phyloP scores from a whole-genome alignment of 2,113 vertebrate species.

The Thalassarche chlororhynchos region DNA sequence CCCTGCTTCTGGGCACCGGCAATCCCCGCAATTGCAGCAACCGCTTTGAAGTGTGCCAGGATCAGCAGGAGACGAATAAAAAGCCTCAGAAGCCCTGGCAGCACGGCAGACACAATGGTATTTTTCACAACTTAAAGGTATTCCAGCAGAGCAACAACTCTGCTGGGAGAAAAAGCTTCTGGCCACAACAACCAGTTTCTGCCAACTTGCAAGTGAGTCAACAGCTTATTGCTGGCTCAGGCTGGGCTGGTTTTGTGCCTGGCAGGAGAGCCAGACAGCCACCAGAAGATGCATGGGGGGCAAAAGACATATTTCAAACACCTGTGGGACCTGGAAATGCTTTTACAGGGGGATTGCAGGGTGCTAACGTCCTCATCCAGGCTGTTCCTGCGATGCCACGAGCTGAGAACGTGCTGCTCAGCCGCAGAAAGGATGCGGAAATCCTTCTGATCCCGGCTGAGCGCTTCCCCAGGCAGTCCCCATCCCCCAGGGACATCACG shows the following conservation, averaged over 20 bases:
- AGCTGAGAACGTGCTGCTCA: neutral
- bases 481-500: accelerated
- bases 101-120: accelerated
- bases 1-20: neutral
- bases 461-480: neutral
- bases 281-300: accelerated
- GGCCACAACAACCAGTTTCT: neutral
- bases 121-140: neutral
- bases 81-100: neutral
- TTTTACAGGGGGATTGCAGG: accelerated
- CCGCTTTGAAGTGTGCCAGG: neutral
- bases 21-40: neutral
- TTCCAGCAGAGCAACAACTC: neutral
- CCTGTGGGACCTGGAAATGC: neutral
- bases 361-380: accelerated
- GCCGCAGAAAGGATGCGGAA: accelerated
- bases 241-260: neutral
- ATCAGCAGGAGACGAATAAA: neutral
- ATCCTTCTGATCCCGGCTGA: neutral
- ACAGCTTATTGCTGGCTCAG: neutral
- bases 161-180: neutral
- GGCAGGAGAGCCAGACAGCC: neutral
- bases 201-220: neutral
- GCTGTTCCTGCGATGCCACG: accelerated
- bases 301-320: accelerated